Evolutionary conservation across 2,888 invertebrate genomes (phyloP).

Genomic region (Rhorus exstirpatorius): DNA sequence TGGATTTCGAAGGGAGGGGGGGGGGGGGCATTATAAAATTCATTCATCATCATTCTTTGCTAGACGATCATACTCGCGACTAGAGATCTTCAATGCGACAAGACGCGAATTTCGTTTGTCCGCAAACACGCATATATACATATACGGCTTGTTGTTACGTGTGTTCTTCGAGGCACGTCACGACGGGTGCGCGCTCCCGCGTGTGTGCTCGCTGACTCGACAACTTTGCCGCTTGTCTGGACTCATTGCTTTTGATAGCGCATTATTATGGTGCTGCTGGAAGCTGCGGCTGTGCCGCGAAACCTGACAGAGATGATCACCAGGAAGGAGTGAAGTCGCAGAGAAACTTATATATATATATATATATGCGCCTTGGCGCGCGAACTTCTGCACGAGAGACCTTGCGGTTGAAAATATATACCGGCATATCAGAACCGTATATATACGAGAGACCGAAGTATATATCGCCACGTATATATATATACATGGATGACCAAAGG

Average conservation of each 20-base stretch:
- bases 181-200: constrained; percentile 19
- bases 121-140: too few relatives aligned
- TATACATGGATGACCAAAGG: neutral
- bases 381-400: constrained; percentile 52
- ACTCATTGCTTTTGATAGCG: constrained; percentile 19
- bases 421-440: neutral
- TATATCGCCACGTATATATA: constrained; percentile 5
- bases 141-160: too few relatives aligned
- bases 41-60: too few relatives aligned
- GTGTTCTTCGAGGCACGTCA: too few relatives aligned
- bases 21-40: too few relatives aligned
- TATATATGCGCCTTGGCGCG: constrained; percentile 40
- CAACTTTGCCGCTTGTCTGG: constrained; percentile 56
- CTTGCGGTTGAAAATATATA: constrained; percentile 55
- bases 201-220: constrained; percentile 51
- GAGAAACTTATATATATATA: constrained; percentile 42
- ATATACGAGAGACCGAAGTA: constrained; percentile 33
- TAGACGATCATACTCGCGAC: too few relatives aligned
- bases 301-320: constrained; percentile 43
- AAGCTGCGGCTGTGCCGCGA: constrained; percentile 8
- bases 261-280: constrained; percentile 8
- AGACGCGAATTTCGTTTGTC: constrained; percentile 12
- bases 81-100: too few relatives aligned
- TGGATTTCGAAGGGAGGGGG: too few relatives aligned
- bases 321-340: constrained; percentile 29